Evolutionary conservation across 2,113 vertebrate species (phyloP).

Genomic region (Clarias batrachus): DNA sequence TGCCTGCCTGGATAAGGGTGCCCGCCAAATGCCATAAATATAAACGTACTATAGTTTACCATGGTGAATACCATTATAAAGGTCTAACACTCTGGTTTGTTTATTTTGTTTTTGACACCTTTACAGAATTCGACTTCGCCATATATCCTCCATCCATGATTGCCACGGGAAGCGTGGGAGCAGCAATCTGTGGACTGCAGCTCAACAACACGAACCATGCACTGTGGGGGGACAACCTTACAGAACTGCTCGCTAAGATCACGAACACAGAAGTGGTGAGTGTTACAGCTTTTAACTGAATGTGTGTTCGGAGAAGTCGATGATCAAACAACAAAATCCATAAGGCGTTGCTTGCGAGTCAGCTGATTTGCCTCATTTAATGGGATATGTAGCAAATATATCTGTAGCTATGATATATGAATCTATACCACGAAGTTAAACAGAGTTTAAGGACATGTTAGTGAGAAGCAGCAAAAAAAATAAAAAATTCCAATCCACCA

Average conservation of each 20-base stretch:
- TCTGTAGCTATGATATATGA: too few species aligned
- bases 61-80: too few species aligned
- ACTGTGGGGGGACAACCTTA: conserved; percentile 83
- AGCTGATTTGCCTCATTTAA: not conserved
- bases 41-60: too few species aligned
- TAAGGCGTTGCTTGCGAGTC: not conserved
- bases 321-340: not conserved
- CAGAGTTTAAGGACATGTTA: not conserved
- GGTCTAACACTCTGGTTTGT: too few species aligned
- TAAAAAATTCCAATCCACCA: not conserved
- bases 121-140: conserved; percentile 90
- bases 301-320: not conserved
- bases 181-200: conserved; percentile 92
- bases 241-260: conserved; percentile 91
- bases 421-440: not conserved
- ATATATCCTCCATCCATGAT: conserved; percentile 99
- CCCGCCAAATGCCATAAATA: too few species aligned
- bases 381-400: not conserved
- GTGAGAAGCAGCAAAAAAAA: not conserved
- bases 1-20: too few species aligned
- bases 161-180: conserved; percentile 92
- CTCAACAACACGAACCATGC: conserved; percentile 80
- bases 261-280: conserved; percentile 97
- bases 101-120: not conserved
- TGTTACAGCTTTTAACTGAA: conserved; percentile 41